Percentiles rank a stretch among this genome's conserved stretches.
Conservation (phyloP, 2,888 invertebrate species). For the Stenotaenia linearis region DNA sequence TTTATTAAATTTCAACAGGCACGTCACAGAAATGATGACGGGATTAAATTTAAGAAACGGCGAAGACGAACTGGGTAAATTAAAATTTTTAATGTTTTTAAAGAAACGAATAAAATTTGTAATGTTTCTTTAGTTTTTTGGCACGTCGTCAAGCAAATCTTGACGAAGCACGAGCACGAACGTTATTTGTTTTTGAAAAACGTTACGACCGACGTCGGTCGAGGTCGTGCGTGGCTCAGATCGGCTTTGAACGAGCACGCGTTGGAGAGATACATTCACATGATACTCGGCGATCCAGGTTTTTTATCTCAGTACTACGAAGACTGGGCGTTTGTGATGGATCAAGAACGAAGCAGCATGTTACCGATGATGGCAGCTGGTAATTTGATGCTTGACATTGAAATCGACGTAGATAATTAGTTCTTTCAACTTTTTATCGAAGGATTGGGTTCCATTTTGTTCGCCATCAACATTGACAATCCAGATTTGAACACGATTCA, state of each 20-base stretch:
- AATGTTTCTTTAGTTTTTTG: constrained; percentile 51
- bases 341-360: constrained; percentile 69
- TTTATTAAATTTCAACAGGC: constrained; percentile 51
- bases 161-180: constrained; percentile 82
- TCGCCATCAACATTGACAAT: constrained; percentile 87
- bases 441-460: constrained; percentile 82
- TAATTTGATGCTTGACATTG: constrained; percentile 44
- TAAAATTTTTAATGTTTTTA: constrained; percentile 13
- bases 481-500: constrained; percentile 58
- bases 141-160: constrained; percentile 54
- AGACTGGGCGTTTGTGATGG: constrained; percentile 74
- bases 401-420: background rate
- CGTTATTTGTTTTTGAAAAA: constrained; percentile 67
- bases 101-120: too few relatives aligned
- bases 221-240: constrained; percentile 81
- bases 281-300: constrained; percentile 61
- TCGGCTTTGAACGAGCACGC: constrained; percentile 86
- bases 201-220: constrained; percentile 68
- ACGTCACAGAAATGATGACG: constrained; percentile 66
- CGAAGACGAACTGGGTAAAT: constrained; percentile 47
- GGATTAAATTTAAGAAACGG: constrained; percentile 45
- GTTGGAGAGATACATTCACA: constrained; percentile 68
- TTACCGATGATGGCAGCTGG: constrained; percentile 82
- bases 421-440: constrained; percentile 36
- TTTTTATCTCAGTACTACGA: constrained; percentile 70